Base-by-base conservation (phyloP, 2,113 vertebrate genomes). In the Porphyrio hochstetteri region DNA sequence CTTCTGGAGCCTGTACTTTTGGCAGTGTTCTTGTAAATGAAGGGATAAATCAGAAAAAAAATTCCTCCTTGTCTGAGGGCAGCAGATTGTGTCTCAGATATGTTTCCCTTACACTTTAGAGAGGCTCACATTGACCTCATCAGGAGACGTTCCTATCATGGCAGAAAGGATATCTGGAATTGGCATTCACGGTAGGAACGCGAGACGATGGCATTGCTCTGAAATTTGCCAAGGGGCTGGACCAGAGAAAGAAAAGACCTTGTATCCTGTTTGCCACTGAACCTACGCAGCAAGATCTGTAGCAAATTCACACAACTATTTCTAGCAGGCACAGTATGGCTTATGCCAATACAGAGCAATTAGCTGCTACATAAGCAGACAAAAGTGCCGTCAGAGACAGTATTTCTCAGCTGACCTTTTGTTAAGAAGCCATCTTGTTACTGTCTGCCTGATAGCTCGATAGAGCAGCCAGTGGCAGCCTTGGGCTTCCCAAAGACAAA, bases 381-480 rank as follows among this genome's bases (percentile, higher is more conserved):
- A 64, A 88, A 96, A 92, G 61, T 50, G 76, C 84, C 67, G 17
- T 97, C 93, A 80, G 14, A 86, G 94, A 95, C 92, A 94, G 95
- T 72, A 83, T 97, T 96, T 97, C 96, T 97, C 97, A 63, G 87
- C 92, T 97, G 97, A 96, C 94, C 91, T 98, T 98, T 98, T 96
- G 92, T 88, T 98, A 98, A 97, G 97, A 98, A 98, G 97, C 97
- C 97, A 97, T 98, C 98, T 97, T 97, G 93, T 97, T 98, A 97
- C 94, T 97, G 98, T 98, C 97, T 96, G 95, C 92, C 93, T 96
- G 95, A 96, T 93, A 96, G 94, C 95, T 97, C 50, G 93, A 94
- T 53, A 84, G 85, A 94, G 86, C 83, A 89, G 48, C 29, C 64
- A 70, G 97, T 97, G 90, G 98, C 98, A 98, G 98, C 96, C 70